phyloP scores from a whole-genome alignment of 2,113 vertebrate species.

The Dromiciops gliroides region DNA sequence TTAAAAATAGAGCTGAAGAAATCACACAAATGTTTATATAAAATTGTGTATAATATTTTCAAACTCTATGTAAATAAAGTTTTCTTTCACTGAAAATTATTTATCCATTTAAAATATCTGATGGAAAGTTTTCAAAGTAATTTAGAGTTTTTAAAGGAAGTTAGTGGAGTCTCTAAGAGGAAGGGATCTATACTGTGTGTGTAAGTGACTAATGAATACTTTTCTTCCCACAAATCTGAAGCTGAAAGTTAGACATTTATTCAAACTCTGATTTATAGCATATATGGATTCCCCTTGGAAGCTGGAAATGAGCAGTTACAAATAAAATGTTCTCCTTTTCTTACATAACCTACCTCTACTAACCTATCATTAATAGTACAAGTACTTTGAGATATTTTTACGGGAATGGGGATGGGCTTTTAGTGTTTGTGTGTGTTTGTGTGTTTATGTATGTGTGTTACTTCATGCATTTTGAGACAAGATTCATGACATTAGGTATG shows the following conservation, averaged over 20 bases:
- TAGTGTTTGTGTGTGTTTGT: no score
- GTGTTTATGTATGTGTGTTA: neutral
- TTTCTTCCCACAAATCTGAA: constrained; percentile 29
- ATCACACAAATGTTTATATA: neutral
- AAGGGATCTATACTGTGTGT: neutral
- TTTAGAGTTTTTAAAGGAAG: neutral
- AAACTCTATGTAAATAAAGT: neutral
- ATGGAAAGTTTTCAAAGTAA: neutral
- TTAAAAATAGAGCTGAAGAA: neutral
- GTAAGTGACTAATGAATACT: neutral
- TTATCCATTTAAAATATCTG: neutral
- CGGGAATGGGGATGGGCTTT: neutral
- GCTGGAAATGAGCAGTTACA: neutral
- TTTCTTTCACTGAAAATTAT: neutral
- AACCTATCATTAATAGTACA: neutral
- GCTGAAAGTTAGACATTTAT: constrained; percentile 19
- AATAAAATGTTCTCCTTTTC: constrained; percentile 18
- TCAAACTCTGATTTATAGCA: constrained; percentile 29
- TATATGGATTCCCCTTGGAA: constrained; percentile 8
- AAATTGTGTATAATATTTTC: neutral
- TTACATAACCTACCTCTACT: neutral
- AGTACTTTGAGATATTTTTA: neutral
- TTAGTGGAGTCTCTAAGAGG: neutral
- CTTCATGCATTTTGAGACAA: neutral
- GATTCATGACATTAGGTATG: neutral